Percentiles rank a stretch among this genome's conserved stretches.
These are phyloP conservation scores for Ichneumoninae sp. DNA, from an alignment of 2,888 invertebrate genomes.

Conservation along the genomic window DNA sequence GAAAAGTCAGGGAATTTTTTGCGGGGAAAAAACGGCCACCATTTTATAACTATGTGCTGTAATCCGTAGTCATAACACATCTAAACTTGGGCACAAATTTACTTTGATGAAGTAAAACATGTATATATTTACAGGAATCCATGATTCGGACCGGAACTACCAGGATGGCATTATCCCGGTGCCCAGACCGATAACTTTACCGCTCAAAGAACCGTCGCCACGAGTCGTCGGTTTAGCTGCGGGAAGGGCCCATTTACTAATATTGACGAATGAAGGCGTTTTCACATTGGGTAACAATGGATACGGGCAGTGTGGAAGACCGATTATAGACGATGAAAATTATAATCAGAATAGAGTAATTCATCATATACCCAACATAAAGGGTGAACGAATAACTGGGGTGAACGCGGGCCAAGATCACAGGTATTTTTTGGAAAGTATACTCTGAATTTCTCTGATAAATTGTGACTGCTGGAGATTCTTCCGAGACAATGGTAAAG, in stretches of 20 bases:
- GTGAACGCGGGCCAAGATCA: constrained; percentile 97
- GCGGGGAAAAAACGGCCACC: too few species aligned
- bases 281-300: constrained; percentile 96
- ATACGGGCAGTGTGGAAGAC: constrained; percentile 96
- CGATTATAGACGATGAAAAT: constrained; percentile 90
- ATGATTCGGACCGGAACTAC: constrained; percentile 85
- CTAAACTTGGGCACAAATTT: too few species aligned
- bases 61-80: too few species aligned
- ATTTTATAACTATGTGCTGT: too few species aligned
- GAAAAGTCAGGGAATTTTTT: too few species aligned
- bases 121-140: constrained; percentile 70
- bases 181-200: constrained; percentile 90
- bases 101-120: background rate
- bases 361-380: constrained; percentile 88
- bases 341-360: constrained; percentile 89
- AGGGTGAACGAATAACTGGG: constrained; percentile 87
- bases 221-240: constrained; percentile 88
- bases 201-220: constrained; percentile 86
- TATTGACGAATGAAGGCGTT: constrained; percentile 92
- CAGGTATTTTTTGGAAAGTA: constrained; percentile 85
- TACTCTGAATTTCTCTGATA: background rate
- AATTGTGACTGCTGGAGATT: too few species aligned
- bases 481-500: too few species aligned
- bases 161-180: constrained; percentile 89
- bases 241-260: constrained; percentile 94